Conservation (phyloP, 2,888 invertebrate genomes). For the Venusia cambrica region DNA sequence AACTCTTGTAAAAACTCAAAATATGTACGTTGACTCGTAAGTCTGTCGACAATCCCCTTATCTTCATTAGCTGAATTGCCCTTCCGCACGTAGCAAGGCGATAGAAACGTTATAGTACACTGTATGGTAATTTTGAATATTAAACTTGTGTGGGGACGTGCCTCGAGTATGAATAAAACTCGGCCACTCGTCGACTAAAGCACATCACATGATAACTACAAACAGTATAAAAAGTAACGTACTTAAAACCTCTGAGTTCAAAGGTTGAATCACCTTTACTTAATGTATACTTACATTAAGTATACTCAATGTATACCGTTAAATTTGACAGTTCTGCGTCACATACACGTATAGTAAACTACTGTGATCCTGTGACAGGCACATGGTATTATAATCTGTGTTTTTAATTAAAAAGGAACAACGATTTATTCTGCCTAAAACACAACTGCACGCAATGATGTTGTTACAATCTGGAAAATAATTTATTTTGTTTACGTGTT, state of each 20-base stretch:
- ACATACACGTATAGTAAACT: too few species aligned
- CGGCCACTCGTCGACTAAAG: slow-evolving; percentile 47
- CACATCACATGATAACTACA: slow-evolving; percentile 3
- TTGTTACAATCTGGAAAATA: too few species aligned
- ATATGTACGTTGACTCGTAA: slow-evolving; percentile 7
- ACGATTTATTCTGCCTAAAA: too few species aligned
- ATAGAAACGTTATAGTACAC: slow-evolving; percentile 18
- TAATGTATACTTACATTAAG: too few species aligned
- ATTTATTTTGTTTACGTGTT: background rate
- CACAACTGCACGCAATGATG: too few species aligned
- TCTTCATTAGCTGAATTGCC: slow-evolving; percentile 22
- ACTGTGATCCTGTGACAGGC: too few species aligned
- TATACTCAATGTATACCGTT: too few species aligned
- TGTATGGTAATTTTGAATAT: slow-evolving; percentile 56
- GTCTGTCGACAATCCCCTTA: slow-evolving; percentile 20
- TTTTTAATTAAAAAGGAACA: too few species aligned
- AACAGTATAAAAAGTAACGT: slow-evolving; percentile 2
- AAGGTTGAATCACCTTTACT: too few species aligned
- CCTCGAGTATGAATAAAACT: slow-evolving; percentile 49
- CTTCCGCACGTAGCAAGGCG: slow-evolving; percentile 25
- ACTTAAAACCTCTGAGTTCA: too few species aligned
- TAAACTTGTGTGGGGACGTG: slow-evolving; percentile 53
- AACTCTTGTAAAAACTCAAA: slow-evolving; percentile 11
- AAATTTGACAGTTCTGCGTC: too few species aligned
- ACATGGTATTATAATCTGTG: too few species aligned